Evolutionary conservation across 53 echinoderm and acorn worm species (phyloP), one percentile per base, ranked within the genome.

Genomic region (Pentamera pediparva): DNA sequence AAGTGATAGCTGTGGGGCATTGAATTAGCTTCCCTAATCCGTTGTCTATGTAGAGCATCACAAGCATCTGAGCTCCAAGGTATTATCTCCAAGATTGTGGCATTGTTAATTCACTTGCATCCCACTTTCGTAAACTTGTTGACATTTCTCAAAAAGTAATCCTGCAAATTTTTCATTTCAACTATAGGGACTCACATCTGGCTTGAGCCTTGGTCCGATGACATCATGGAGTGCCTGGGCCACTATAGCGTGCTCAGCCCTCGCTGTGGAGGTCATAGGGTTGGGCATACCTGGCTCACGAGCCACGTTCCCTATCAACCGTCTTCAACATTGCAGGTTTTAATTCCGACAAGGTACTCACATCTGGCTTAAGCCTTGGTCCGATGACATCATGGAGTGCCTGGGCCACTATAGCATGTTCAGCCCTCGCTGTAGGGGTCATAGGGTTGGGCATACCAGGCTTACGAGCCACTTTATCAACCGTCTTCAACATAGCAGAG

Each of bases 401-500:
- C 81, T 96, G 96, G 20, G 91, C 96, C 4, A 96, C 96, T 17
- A 96, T 74, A 6, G 96, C 91, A 81, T 96, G 96, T 50, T 96
- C 96, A 33, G 96, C 88, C 37, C 85, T 91, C 17, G 91, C 91
- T 37, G 96, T 85, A 18, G 96, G 88, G 26, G 96, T 90, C 91
- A 91, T 88, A 3, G 91, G 96, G 45, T 96, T 95, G 27, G 80
- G 80, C 7, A 61, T 65, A 18, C 96, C 96, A 0, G 61, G 67
- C 75, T 91, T 91, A 9, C 90, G 76, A 2, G 80, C 72, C 6
- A 62, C 72, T 61, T 93, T 93, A 80, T 93, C 93, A 31, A 89
- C 83, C 0, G 93, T 89, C 78, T 92, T 92, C 35, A 89, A 31
- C 89, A 86, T 92, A 27, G 92, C 89, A 19, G 89, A 65, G 29